Conservation (phyloP, 2,797 vertebrate genomes). For the Sparus aurata region DNA sequence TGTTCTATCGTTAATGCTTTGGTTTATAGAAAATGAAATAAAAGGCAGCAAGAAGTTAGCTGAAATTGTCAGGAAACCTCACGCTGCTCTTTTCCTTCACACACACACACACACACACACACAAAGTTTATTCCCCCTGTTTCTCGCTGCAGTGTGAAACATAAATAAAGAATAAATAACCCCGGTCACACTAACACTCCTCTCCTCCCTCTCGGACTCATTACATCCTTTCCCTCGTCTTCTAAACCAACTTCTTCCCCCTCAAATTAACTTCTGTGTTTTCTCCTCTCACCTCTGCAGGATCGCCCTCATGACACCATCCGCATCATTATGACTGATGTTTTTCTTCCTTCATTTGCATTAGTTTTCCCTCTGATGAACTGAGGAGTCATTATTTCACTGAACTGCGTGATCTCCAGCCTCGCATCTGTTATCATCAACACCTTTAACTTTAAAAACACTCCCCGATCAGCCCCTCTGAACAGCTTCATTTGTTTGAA, state of each 20-base stretch:
- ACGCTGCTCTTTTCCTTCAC: background rate
- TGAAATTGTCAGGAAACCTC: constrained; percentile 6
- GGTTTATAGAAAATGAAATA: background rate
- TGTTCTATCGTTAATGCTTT: background rate
- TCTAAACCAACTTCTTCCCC: background rate
- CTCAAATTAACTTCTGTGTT: background rate
- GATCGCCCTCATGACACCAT: background rate
- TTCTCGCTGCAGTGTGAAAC: background rate
- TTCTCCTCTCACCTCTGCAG: background rate
- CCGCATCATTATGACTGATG: constrained; percentile 1
- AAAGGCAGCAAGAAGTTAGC: background rate
- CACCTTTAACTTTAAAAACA: background rate
- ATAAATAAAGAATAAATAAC: constrained; percentile 24
- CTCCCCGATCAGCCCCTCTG: background rate
- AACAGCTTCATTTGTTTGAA: background rate
- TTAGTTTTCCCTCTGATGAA: background rate
- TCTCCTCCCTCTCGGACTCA: constrained; percentile 6
- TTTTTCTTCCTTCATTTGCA: background rate
- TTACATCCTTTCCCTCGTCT: constrained; percentile 11
- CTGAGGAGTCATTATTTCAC: background rate
- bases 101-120: constrained; percentile 9
- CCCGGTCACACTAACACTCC: background rate
- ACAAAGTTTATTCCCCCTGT: background rate
- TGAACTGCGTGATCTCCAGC: background rate
- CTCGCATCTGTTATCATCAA: background rate